Evolutionary conservation across 2,113 vertebrate genomes (phyloP).

Genomic region (Plestiodon gilberti): DNA sequence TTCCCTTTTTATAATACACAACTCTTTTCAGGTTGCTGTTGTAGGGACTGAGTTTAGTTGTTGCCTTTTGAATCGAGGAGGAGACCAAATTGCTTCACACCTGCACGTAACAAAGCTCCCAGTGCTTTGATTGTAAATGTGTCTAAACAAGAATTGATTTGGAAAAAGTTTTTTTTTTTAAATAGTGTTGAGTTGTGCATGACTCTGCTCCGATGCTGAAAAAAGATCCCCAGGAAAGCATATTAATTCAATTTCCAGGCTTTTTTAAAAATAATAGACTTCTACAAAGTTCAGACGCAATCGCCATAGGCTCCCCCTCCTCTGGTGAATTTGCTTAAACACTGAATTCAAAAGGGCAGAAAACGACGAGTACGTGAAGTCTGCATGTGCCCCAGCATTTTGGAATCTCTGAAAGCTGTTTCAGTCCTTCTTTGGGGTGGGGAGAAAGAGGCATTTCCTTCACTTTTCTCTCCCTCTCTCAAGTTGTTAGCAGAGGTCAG

Average conservation of each 20-base stretch:
- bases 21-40: constrained; percentile 23
- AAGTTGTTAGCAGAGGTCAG: constrained; percentile 37
- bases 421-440: background rate
- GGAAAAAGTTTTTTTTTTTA: constrained; percentile 18
- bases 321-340: background rate
- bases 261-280: background rate
- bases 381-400: constrained; percentile 32
- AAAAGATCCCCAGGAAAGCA: rapidly evolving
- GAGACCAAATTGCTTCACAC: constrained; percentile 25
- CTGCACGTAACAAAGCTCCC: constrained; percentile 23
- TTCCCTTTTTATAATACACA: constrained; percentile 35
- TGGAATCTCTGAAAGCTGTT: constrained; percentile 43
- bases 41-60: constrained; percentile 1
- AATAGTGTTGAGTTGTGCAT: background rate
- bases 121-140: constrained; percentile 49
- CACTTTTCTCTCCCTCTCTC: background rate
- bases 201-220: rapidly evolving
- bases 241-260: constrained; percentile 18
- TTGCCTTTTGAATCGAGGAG: constrained; percentile 38
- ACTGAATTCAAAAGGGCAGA: constrained; percentile 44
- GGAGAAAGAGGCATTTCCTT: constrained; percentile 10
- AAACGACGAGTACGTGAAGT: background rate
- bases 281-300: background rate
- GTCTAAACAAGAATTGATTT: background rate
- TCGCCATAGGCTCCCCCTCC: background rate